phyloP scores from a whole-genome alignment of 2,888 invertebrate genomes.

The Arrhopalites spinosus region DNA sequence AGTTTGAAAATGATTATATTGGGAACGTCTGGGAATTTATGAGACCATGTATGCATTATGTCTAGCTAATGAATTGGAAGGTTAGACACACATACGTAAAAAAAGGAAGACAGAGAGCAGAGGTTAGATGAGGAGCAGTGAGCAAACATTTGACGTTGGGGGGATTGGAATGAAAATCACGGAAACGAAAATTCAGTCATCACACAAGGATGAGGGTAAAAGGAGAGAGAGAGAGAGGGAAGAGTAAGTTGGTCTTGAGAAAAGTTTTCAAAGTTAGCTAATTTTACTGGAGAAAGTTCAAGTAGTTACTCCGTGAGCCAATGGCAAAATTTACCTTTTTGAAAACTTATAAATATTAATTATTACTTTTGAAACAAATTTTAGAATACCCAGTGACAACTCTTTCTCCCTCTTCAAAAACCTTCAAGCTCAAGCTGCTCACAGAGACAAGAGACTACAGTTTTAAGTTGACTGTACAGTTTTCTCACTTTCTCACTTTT shows the following conservation, averaged over 20 bases:
- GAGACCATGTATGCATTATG: neutral
- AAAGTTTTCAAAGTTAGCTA: constrained; percentile 15
- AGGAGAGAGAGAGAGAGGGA: neutral
- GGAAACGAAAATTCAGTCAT: neutral
- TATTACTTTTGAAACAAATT: constrained; percentile 28
- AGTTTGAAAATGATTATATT: neutral
- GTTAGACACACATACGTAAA: neutral
- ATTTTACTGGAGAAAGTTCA: constrained; percentile 13
- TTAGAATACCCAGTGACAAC: constrained; percentile 5
- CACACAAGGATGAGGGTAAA: neutral
- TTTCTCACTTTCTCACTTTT: neutral
- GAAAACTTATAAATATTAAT: constrained; percentile 35
- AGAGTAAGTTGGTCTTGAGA: neutral
- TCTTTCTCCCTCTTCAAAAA: neutral
- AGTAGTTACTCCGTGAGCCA: neutral
- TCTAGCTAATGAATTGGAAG: neutral
- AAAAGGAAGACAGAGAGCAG: neutral
- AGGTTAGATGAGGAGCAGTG: neutral
- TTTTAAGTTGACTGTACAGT: neutral
- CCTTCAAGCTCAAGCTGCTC: neutral
- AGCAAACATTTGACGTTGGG: neutral
- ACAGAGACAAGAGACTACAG: constrained; percentile 4
- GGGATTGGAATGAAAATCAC: constrained; percentile 4
- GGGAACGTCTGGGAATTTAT: neutral
- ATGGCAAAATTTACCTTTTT: constrained; percentile 1